Evolutionary conservation across 92 coral and sea anemone species (phyloP), one percentile per base, ranked within the genome.

Genomic region (Siderastrea radians): DNA sequence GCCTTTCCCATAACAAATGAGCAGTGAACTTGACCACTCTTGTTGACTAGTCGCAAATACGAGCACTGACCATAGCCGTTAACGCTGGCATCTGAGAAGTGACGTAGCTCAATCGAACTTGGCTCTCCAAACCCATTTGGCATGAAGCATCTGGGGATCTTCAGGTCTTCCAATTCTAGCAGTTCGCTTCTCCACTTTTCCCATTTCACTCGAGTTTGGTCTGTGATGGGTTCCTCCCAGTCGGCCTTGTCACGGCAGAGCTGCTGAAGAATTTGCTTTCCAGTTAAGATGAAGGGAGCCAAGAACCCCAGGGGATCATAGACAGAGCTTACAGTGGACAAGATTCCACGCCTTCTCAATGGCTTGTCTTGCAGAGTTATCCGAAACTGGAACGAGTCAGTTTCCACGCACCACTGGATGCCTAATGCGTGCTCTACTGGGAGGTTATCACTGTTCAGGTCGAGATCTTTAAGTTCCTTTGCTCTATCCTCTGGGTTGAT

Each of bases 351-450:
- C 79, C 93, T 86, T 19, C 90, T 90, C 67, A 70, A 45, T 7
- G 93, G 93, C 14, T 72, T 81, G 69, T 90, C 90, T 68, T 90
- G 90, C 1, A 90, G 72, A 43, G n/a, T 53, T 6, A 90, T 79
- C 44, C 87, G 90, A 26, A 90, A 79, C 66, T 86, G 90, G 72
- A 90, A 77, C 14, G 90, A 45, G 72, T 79, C 93, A 0, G 93
- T 47, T 63, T 90, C 90, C 15, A 86, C 68, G 47, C 93, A 90
- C 90, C 93, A 90, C 14, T 72, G 87, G 47, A 90, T 87, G 3
- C 93, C 93, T 6, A 90, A 46, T 49, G 93, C 93, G 49, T 87
- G 55, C 63, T 90, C 93, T 15, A 90, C 38, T 16, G 93, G 90
- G 15, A 90, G 74, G 49, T 1, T 60, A 78, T 77, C 86, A 16